A percentile compares a stretch with the other conserved stretches of the same genome.
Conservation (phyloP, 1,140 invertebrate species). For the Ectropis grisescens region DNA sequence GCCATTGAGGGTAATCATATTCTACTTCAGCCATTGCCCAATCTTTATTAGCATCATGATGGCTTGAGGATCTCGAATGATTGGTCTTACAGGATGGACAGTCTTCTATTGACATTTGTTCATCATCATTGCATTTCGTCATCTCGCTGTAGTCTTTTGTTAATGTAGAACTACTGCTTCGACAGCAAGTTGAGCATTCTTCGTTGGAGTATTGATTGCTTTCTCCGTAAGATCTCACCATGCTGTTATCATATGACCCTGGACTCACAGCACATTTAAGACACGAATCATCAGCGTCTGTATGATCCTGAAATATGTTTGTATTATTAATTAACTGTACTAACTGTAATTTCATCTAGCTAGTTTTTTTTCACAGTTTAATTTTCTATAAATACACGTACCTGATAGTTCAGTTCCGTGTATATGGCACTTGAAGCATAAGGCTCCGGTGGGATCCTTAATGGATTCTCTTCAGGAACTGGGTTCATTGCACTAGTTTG, state of each 20-base stretch:
- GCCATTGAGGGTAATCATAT: conserved; percentile 64
- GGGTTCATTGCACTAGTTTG: conserved; percentile 39
- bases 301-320: conserved; percentile 36
- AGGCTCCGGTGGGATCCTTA: conserved; percentile 41
- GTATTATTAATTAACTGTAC: conserved; percentile 3
- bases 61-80: conserved; percentile 55
- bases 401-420: conserved; percentile 60
- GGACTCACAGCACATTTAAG: conserved; percentile 59
- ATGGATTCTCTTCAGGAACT: conserved; percentile 39
- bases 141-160: conserved; percentile 65
- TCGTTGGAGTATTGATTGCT: conserved; percentile 63
- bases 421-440: conserved; percentile 63
- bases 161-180: conserved; percentile 58
- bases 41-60: conserved; percentile 52
- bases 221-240: conserved; percentile 53
- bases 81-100: conserved; percentile 60
- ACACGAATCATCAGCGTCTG: conserved; percentile 55
- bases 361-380: too few relatives aligned
- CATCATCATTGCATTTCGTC: conserved; percentile 56
- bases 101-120: conserved; percentile 56
- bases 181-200: conserved; percentile 60
- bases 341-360: not conserved
- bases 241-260: conserved; percentile 57
- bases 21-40: conserved; percentile 58
- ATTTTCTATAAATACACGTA: conserved; percentile 9